phyloP scores from a whole-genome alignment of 2,797 vertebrate genomes.

The Cirrhinus molitorella region DNA sequence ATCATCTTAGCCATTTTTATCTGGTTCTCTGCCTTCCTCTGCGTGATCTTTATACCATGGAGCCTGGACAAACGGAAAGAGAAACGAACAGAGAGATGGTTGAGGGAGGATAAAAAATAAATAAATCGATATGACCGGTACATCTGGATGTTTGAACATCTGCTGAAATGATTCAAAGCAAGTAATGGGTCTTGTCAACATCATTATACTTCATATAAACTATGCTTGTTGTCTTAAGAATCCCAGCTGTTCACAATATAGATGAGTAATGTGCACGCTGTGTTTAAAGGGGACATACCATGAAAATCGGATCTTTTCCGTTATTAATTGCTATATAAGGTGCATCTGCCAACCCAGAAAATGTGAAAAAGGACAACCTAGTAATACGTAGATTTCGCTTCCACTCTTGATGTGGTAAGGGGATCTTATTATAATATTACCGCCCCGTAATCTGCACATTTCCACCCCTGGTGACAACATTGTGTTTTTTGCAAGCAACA shows the following conservation, averaged over 20 bases:
- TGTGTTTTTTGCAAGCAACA: too few relatives aligned
- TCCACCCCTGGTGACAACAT: too few relatives aligned
- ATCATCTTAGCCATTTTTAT: conserved; percentile 99
- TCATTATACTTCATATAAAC: conserved; percentile 17
- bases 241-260: background rate
- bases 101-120: conserved; percentile 46
- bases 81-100: conserved; percentile 58
- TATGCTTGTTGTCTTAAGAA: background rate
- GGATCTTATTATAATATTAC: too few relatives aligned
- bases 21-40: conserved; percentile 96
- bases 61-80: conserved; percentile 78
- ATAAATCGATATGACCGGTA: conserved; percentile 10
- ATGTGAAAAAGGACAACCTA: too few relatives aligned
- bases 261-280: background rate
- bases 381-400: too few relatives aligned
- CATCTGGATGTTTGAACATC: conserved; percentile 34
- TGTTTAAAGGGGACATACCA: background rate
- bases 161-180: conserved; percentile 32
- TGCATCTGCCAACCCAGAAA: too few relatives aligned
- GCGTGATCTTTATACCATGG: conserved; percentile 92
- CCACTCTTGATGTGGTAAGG: too few relatives aligned
- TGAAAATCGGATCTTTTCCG: too few relatives aligned
- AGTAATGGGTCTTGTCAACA: conserved; percentile 15
- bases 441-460: too few relatives aligned
- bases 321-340: too few relatives aligned